A percentile compares a stretch with the other conserved stretches of the same genome.
Conservation (phyloP, 2,797 vertebrate species). For the Peromyscus eremicus region DNA sequence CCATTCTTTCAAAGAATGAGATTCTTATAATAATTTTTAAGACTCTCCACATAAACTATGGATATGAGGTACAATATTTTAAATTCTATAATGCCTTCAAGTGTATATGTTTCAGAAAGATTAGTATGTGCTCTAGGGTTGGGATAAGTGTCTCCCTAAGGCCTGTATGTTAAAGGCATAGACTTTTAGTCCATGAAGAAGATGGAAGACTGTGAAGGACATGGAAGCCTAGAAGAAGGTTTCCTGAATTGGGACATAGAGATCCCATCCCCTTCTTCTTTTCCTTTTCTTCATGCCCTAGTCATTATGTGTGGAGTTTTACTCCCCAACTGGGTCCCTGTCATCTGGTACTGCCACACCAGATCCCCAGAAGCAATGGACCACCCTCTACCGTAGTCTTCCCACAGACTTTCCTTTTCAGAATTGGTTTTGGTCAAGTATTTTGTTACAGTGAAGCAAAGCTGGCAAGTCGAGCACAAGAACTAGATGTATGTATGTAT, state of each 20-base stretch:
- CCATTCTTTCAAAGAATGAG: conserved; percentile 38
- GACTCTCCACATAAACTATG: neutral
- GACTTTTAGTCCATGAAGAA: neutral
- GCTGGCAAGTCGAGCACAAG: neutral
- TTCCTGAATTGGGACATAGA: neutral
- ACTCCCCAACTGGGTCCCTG: neutral
- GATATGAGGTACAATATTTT: neutral
- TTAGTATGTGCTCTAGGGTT: neutral
- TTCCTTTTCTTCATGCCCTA: too few species aligned
- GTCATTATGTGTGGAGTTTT: too few species aligned
- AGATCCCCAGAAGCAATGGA: neutral
- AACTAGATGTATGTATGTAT: neutral
- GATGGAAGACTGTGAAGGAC: neutral
- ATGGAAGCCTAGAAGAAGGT: neutral
- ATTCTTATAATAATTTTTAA: neutral
- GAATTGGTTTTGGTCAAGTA: neutral
- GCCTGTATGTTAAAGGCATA: neutral
- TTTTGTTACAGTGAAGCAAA: neutral
- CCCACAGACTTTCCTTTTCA: neutral
- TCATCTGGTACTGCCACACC: too few species aligned
- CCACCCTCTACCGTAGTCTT: neutral
- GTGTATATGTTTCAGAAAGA: neutral
- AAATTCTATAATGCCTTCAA: neutral
- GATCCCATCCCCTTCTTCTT: neutral
- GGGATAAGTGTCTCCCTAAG: neutral